Evolutionary conservation across 2,888 invertebrate species (phyloP).

Genomic region (Rhagonycha fulva): DNA sequence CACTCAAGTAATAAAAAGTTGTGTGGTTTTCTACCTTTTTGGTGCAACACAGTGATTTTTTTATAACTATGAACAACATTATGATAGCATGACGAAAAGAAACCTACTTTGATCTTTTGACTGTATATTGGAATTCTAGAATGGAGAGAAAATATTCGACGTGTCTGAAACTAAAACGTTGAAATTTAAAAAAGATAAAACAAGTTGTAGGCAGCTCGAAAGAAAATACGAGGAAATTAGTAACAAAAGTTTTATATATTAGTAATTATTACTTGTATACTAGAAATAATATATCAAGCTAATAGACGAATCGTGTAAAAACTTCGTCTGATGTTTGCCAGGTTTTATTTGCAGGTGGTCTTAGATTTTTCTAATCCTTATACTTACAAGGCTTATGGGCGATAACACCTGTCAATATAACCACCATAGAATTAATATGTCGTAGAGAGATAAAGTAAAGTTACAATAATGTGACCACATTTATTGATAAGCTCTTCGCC

Average conservation of each 20-base stretch:
- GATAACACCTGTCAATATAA: constrained; percentile 7
- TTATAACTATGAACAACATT: neutral
- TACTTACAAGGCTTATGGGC: neutral
- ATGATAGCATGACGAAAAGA: neutral
- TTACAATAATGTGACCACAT: neutral
- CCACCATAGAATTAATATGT: neutral
- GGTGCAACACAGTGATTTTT: neutral
- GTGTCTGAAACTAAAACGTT: neutral
- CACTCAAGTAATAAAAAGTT: neutral
- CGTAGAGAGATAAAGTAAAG: neutral
- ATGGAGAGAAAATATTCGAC: neutral
- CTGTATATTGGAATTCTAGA: neutral
- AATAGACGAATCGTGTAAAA: neutral
- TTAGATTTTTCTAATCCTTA: neutral
- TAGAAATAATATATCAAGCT: neutral
- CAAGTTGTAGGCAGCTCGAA: neutral
- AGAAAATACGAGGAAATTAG: neutral
- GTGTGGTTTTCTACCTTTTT: neutral
- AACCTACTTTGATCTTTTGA: neutral
- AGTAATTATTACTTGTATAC: neutral
- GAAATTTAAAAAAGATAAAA: neutral
- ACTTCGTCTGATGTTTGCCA: neutral
- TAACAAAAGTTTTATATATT: neutral
- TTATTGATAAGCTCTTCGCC: neutral
- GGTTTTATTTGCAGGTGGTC: neutral